Base-by-base conservation (phyloP, 2,888 invertebrate species). In the Latrodectus hesperus region DNA sequence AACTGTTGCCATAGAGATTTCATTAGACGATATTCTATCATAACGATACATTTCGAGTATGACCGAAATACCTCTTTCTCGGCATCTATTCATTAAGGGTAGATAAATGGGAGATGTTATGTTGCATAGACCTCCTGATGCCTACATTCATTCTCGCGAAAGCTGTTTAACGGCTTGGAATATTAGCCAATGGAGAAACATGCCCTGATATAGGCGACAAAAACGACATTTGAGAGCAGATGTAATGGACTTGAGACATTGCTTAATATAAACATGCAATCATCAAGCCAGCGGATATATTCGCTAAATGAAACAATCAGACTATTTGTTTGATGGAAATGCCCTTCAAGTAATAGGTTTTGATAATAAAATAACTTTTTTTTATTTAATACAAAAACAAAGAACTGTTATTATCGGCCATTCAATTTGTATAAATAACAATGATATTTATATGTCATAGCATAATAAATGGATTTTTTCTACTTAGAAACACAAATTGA, bases 1-100 rank as follows among this genome's bases (percentile, higher is more conserved):
- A 81, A 81, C 74, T 81, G 81, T 73, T 74, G 67, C 74, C 81
- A 81, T 74, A 81, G 81, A 81, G 73, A 73, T 74, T 81, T 81
- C 73, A 81, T 67, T 74, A 81, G 74, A 67, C 73, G 53, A 81
- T 52, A 73, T 67, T 81, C 73, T 55, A 65, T 67, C 81, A 74
- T 81, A 81, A 81, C 68, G 75, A 82, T 82, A 51, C 75, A 82
- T 82, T 82, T 75, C 68, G 67, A 74, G 60, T 70, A 75, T 67
- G 70, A 68, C 74, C 53, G 12, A 67, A 75, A 75, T 70, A 82
- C 55, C 75, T 64, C 53, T 73, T 53, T 73, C 81, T 67, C 73
- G 53, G 64, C 65, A 73, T 51, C 73, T 75, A 82, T 82, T 68
- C 74, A 82, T 82, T 82, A 75, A 60, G 17, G 53, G 53, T 53